Evolutionary conservation across 2,113 vertebrate genomes (phyloP).

Genomic region (Indicator maculatus): DNA sequence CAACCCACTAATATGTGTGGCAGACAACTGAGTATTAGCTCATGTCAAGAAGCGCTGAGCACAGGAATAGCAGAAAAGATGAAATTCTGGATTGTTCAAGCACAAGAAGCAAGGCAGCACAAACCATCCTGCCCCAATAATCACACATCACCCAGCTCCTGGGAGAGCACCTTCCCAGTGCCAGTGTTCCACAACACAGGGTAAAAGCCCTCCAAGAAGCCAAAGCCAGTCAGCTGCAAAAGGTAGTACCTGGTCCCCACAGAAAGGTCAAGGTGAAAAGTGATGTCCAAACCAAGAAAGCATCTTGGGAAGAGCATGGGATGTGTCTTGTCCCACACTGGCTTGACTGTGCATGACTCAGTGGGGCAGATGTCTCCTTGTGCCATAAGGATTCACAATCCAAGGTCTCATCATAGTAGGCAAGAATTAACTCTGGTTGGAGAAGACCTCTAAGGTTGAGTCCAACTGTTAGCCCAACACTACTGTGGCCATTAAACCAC

Average conservation of each 20-base stretch:
- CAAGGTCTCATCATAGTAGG: neutral
- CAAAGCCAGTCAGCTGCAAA: neutral
- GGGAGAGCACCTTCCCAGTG: neutral
- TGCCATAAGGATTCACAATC: neutral
- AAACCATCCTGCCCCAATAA: neutral
- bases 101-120: neutral
- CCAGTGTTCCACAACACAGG: neutral
- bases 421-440: neutral
- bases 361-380: rapidly evolving
- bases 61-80: rapidly evolving
- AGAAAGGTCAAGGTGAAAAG: neutral
- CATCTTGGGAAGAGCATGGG: neutral
- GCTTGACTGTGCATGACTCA: rapidly evolving
- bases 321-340: neutral
- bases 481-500: no score
- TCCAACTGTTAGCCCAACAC: no score
- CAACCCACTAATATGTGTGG: rapidly evolving
- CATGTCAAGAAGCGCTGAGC: neutral
- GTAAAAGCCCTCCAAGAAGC: neutral
- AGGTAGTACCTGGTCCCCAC: neutral
- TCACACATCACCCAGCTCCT: neutral
- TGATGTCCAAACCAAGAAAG: neutral
- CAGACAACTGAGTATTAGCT: neutral
- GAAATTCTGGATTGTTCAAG: neutral
- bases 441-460: no score